These are phyloP conservation scores for Chaetodon auriga DNA, from an alignment of 2,113 vertebrate genomes.

Conservation along the genomic window DNA sequence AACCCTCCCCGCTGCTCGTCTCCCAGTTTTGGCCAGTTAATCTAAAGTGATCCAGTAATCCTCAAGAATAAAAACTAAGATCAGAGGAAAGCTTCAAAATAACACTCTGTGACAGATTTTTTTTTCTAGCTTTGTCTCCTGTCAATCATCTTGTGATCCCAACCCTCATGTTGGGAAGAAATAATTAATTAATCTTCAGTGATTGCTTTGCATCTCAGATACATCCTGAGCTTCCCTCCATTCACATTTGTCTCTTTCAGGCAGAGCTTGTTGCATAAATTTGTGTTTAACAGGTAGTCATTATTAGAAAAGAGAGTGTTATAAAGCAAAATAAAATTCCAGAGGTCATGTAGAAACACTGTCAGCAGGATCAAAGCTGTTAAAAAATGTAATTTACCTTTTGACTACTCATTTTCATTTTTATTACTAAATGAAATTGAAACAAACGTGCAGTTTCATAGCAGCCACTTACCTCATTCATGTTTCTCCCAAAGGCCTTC, in stretches of 20 bases:
- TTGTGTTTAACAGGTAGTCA: neutral
- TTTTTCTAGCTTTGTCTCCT: neutral
- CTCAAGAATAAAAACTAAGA: neutral
- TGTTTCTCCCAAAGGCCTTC: constrained; percentile 8
- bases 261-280: neutral
- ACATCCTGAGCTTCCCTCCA: neutral
- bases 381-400: neutral
- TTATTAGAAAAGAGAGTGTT: neutral
- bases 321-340: neutral
- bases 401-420: neutral
- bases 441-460: neutral
- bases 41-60: neutral
- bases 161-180: too few relatives aligned
- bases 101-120: neutral
- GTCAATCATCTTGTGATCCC: neutral
- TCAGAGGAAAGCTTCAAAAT: neutral
- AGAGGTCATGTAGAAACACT: neutral
- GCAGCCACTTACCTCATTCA: constrained; percentile 3
- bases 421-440: neutral
- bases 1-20: neutral
- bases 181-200: neutral
- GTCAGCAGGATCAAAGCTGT: neutral
- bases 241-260: neutral
- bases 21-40: neutral
- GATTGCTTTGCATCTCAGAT: neutral